phyloP scores from a whole-genome alignment of 2,888 invertebrate species.

The Dichetophora obliterata region DNA sequence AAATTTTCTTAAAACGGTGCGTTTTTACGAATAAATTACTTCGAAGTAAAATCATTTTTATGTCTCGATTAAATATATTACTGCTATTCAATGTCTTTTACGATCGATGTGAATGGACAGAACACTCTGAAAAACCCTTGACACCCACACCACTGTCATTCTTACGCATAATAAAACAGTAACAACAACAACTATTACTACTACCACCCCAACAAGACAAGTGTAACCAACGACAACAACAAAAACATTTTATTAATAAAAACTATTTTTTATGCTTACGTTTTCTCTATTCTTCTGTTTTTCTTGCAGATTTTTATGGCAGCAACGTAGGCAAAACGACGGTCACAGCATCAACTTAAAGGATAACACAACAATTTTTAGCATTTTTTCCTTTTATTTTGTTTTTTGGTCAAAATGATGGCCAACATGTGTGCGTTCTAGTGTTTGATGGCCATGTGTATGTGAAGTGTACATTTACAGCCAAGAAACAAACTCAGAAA shows the following conservation, averaged over 20 bases:
- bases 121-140: slow-evolving; percentile 18
- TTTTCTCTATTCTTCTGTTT: not conserved
- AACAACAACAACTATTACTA: slow-evolving; percentile 3
- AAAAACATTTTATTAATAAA: slow-evolving; percentile 12
- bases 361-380: slow-evolving; percentile 1
- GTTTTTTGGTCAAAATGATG: not conserved
- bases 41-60: not conserved
- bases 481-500: not conserved
- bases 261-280: not conserved
- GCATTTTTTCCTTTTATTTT: not conserved
- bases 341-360: not conserved
- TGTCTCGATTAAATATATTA: not conserved
- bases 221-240: not conserved
- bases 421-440: not conserved
- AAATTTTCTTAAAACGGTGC: no score
- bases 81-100: not conserved
- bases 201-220: not conserved
- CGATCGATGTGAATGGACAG: not conserved
- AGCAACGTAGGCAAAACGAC: not conserved
- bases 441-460: not conserved
- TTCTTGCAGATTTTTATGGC: slow-evolving; percentile 3
- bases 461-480: not conserved
- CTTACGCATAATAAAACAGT: slow-evolving; percentile 20
- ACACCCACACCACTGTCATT: not conserved
- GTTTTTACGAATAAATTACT: no score